Base-by-base conservation (phyloP, 2,888 invertebrate genomes). In the Eupithecia pulchellata region DNA sequence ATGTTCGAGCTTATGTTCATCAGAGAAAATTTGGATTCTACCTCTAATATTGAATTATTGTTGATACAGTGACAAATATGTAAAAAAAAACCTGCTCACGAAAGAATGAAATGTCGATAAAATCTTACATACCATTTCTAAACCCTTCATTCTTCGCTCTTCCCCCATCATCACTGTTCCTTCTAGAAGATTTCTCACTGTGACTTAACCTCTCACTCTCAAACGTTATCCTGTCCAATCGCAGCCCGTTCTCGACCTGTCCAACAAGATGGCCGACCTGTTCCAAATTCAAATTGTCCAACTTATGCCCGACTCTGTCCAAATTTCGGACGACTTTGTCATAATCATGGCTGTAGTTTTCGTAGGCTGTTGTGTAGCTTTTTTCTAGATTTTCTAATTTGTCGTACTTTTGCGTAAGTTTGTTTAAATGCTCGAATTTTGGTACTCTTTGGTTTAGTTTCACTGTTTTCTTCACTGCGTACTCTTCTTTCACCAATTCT, bases 141-240 rank as follows among this genome's bases (percentile, higher is more conserved):
- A 73, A 67, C 4, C 67, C 55, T 57, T 67, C 91, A 66, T 79
- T 86, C 61, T 78, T 86, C 2, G 84, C 83, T 72, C 89, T 81
- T 0, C 89, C 89, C 0, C 81, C 88, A 72, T 92, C 91, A 73
- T 91, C 88, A 34, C 92, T 93, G 65, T 94, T 92, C 57, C 93
- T 88, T 80, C 93, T 89, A 57, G 92, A 93, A 66, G 93, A 93
- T 2, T 82, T 74, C 55, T 90, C 92, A 69, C 93, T 93, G 0
- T 88, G 89, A 73, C 88, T 89, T 36, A 90, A 70, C 11, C 84
- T 86, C 69, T 93, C 93, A 69, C 89, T 92, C 75, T 93, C 93
- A 75, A 85, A 92, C 14, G 88, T 91, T 2, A 92, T 87, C 36
- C 84, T 82, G 65, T 91, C 92, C 61, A 90, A 70, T 6, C 87